A percentile compares a stretch with the other conserved stretches of the same genome.
Evolutionary conservation across 1,140 invertebrate species (phyloP).

Genomic region (Ceratitis capitata): DNA sequence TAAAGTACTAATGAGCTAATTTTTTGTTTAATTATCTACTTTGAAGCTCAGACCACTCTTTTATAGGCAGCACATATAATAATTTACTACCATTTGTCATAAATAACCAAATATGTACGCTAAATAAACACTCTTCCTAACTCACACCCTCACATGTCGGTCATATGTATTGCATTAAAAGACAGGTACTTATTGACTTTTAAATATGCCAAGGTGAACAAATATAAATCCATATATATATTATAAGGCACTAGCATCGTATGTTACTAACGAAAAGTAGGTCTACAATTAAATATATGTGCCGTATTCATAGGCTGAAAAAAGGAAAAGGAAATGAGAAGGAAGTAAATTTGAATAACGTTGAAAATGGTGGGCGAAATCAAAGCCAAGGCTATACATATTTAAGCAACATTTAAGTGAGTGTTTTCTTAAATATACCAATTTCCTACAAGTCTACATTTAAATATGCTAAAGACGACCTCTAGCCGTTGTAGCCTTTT

Average conservation of each 20-base stretch:
- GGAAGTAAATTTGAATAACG: background rate
- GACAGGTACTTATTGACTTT: background rate
- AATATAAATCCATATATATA: too few relatives aligned
- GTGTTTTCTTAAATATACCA: background rate
- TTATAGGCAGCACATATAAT: background rate
- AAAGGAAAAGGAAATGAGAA: background rate
- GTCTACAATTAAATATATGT: background rate
- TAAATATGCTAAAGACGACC: background rate
- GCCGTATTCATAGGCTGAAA: background rate
- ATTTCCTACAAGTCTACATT: background rate
- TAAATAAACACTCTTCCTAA: background rate
- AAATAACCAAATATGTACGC: background rate
- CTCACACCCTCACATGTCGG: background rate
- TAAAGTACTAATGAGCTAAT: background rate
- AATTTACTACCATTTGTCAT: background rate
- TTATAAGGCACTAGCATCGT: too few relatives aligned
- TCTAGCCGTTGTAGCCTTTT: background rate
- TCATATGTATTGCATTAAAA: background rate
- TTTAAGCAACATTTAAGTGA: background rate
- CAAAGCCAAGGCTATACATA: conserved; percentile 13
- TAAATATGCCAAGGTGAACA: background rate
- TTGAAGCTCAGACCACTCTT: background rate
- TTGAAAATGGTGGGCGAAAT: background rate
- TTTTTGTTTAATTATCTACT: background rate
- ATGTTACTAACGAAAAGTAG: background rate